These are phyloP conservation scores for Centroberyx gerrardi DNA, from an alignment of 2,797 vertebrate species.

Conservation along the genomic window DNA sequence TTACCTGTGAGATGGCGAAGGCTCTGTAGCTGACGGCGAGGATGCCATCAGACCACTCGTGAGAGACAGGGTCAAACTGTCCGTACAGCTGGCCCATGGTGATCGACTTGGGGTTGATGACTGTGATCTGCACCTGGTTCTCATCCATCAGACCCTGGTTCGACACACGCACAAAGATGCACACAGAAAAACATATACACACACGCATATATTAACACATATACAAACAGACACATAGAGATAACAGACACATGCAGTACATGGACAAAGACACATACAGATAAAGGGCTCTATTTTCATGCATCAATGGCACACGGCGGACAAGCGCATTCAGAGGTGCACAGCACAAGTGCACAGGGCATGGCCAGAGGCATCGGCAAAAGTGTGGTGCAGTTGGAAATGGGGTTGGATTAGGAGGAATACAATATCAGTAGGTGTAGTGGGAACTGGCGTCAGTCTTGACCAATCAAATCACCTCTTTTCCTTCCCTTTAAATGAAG, in stretches of 20 bases:
- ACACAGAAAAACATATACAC: conserved; percentile 7
- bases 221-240: not conserved
- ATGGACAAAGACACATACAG: not conserved
- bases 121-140: conserved; percentile 92
- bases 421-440: no score
- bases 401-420: no score
- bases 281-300: not conserved
- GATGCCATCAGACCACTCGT: conserved; percentile 95
- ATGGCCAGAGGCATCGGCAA: no score
- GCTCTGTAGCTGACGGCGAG: conserved; percentile 92
- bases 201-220: not conserved
- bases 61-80: conserved; percentile 93
- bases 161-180: not conserved
- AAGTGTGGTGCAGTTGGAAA: no score
- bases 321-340: no score
- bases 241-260: not conserved
- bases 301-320: no score
- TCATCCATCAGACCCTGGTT: conserved; percentile 91
- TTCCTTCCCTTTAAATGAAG: no score
- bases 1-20: conserved; percentile 89
- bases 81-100: conserved; percentile 95
- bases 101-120: conserved; percentile 94
- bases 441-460: no score
- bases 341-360: no score
- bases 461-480: no score